Conservation (phyloP, 2,888 invertebrate genomes). For the Reticulitermes lucifugus region DNA sequence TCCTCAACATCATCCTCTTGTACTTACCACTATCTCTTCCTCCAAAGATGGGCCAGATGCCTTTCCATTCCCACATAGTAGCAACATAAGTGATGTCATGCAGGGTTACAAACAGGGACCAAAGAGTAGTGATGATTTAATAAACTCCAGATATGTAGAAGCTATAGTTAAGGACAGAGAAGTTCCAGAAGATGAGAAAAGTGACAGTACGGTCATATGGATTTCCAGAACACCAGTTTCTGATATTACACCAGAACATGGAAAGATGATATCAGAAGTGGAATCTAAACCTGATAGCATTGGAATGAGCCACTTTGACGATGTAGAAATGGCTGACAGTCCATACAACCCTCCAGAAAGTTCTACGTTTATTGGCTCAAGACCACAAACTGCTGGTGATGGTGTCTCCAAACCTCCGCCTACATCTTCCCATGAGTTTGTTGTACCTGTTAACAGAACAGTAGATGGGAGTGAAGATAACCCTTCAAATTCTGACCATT, state of each 20-base stretch:
- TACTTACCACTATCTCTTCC: background rate
- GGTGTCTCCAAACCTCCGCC: background rate
- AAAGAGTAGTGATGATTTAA: background rate
- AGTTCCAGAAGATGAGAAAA: background rate
- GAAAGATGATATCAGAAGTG: background rate
- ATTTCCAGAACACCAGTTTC: background rate
- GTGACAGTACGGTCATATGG: background rate
- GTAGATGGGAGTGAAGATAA: background rate
- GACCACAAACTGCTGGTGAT: background rate
- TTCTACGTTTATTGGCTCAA: background rate
- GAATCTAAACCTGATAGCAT: background rate
- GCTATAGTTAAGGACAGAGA: background rate
- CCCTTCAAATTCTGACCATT: background rate
- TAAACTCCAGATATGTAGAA: background rate
- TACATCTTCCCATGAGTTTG: background rate
- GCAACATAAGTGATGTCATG: background rate
- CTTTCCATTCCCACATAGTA: background rate
- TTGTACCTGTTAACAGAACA: background rate
- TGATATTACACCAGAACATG: background rate
- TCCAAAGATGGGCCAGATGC: background rate
- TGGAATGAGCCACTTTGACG: background rate
- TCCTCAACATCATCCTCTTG: background rate
- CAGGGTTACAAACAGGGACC: slow-evolving; percentile 5
- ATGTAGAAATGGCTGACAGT: slow-evolving; percentile 38
- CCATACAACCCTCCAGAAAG: slow-evolving; percentile 30